Percentiles rank a stretch among this genome's conserved stretches.
Conservation (phyloP, 2,888 invertebrate species). For the Chrysolina haemoptera region DNA sequence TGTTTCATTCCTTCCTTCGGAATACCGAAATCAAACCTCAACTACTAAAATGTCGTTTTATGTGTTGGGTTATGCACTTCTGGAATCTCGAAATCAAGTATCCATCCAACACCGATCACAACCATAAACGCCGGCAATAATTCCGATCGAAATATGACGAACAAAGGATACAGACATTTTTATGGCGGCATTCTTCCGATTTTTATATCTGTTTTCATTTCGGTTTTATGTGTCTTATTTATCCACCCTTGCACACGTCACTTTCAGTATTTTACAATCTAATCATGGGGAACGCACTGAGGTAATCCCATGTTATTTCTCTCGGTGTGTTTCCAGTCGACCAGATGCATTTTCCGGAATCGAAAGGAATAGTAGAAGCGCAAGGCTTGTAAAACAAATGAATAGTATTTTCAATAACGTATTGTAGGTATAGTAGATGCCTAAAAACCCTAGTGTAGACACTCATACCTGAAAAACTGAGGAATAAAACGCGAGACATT, state of each 20-base stretch:
- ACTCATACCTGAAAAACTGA: no score
- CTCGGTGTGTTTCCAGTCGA: conserved; percentile 67
- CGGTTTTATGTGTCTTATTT: conserved; percentile 72
- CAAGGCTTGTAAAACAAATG: neutral
- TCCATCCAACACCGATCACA: conserved; percentile 36
- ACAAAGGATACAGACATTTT: conserved; percentile 59
- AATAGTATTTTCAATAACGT: no score
- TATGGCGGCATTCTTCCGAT: conserved; percentile 69
- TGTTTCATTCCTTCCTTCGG: neutral
- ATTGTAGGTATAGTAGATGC: no score
- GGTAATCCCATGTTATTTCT: conserved; percentile 72
- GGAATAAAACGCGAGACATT: no score
- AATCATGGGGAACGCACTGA: conserved; percentile 72
- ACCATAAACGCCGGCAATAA: conserved; percentile 24
- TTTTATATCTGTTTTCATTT: conserved; percentile 71
- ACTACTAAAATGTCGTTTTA: neutral
- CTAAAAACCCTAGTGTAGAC: no score
- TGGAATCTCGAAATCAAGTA: neutral
- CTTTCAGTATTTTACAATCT: conserved; percentile 73
- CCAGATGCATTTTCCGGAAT: conserved; percentile 40
- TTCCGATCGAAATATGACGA: conserved; percentile 37
- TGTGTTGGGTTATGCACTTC: conserved; percentile 7
- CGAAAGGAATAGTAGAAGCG: conserved; percentile 36
- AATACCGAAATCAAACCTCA: neutral
- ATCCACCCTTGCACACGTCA: conserved; percentile 72